Evolutionary conservation across 2,797 vertebrate species (phyloP), one percentile per base, ranked within the genome.

Genomic region (Oreonectes daqikongensis): DNA sequence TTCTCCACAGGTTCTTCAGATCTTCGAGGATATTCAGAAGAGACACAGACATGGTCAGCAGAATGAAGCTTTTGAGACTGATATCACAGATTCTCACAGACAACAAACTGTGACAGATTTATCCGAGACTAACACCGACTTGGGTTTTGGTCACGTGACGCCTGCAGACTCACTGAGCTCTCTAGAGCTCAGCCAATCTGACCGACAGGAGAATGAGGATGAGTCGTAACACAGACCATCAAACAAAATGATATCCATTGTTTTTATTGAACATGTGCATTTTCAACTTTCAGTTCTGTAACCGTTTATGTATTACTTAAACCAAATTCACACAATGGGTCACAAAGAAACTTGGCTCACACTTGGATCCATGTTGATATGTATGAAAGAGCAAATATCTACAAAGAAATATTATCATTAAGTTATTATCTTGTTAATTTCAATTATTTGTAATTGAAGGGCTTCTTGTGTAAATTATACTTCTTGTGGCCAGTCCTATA

Each of bases 1-100:
- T 77, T 55, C 0, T 75, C 63, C 40, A 0, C 84, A 97, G 95
- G 95, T 96, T 83, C 91, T 96, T 79, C 88, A 95, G 79, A 92
- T 97, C 53, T 95, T 96, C 70, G 92, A 95, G 83, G 87, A 92
- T 74, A 93, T 96, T 77, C 94, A 93, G 85, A 91, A 64, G 80
- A 92, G 83, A 18, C 89, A 93, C 72, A 74, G 11, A 72, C 69
- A 67, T 1, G 92, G 92, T 28, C 77, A 88, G 40, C 80, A 24
- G 0, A 94, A 94, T 79, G 42, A 53, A n/a, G 87, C 75, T 61
- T 93, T 92, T 85, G 88, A 91, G 69, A 2, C 46, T 7, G 91
- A 93, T n/a, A 20, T 57, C 17, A 2, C 79, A 69, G 75, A 84
- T 28, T 48, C 61, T 52, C 28, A 83, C 18, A 38, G 2, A 7